Evolutionary conservation across 2,797 vertebrate species (phyloP), one percentile per base, ranked within the genome.

Genomic region (Chrosomus eos): DNA sequence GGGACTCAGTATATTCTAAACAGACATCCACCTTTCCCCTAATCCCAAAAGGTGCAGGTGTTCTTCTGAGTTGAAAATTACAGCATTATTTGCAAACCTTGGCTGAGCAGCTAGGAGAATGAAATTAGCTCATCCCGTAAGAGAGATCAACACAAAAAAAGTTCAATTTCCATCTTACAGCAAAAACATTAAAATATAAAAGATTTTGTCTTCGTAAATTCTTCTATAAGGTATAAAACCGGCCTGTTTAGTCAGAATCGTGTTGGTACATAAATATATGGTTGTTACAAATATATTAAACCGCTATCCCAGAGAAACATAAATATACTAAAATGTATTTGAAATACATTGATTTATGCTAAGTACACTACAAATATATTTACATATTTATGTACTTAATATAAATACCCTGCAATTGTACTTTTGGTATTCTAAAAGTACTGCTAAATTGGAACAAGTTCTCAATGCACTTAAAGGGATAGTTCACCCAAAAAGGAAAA

Each of bases 11-110:
- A 71, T 51, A 60, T 82, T 87, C 71, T 78, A 73, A 85, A 80
- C 53, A 85, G 55, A 80, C 28, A 79, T 85, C 70, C 84, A 88
- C 84, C 80, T 70, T 79, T 74, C 83, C 83, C 81, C 23, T 53
- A 58, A 79, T 85, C 82, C 80, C 87, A 78, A 60, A 81, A 86
- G 86, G 87, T 89, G 90, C 90, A 90, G 90, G 84, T 90, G 90
- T 88, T 89, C 88, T 82, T 85, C 86, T 26, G 83, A 89, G 88
- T 89, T 86, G 85, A 85, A 90, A 89, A 91, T 91, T 87, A 89
- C 86, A 86, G 78, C 87, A 88, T 89, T 88, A 86, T 89, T 85
- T 86, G 85, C 85, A 90, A 90, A 89, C 83, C 84, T 90, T 72
- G 66, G 72, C 88, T 90, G 85, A 86, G 82, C 81, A 81, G 84